Conservation (phyloP, 2,113 vertebrate genomes). For the Pontoporia blainvillei region DNA sequence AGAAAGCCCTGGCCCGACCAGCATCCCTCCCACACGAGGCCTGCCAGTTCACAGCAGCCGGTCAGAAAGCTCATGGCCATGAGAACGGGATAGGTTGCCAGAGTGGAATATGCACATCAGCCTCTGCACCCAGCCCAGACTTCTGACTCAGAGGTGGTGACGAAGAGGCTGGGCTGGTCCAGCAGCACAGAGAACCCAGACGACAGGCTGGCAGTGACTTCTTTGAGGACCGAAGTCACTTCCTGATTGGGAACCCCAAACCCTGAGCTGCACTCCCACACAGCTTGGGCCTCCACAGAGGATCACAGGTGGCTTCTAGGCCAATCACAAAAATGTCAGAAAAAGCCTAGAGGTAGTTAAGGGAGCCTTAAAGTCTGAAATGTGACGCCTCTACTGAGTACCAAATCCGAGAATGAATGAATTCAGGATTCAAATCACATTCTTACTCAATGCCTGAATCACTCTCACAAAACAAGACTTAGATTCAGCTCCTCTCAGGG, state of each 20-base stretch:
- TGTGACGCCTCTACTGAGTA: neutral
- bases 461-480: neutral
- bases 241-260: neutral
- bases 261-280: neutral
- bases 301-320: neutral
- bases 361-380: neutral
- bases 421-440: slow-evolving; percentile 24
- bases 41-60: slow-evolving; percentile 17
- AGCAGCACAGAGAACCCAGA: neutral
- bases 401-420: neutral
- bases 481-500: neutral
- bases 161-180: slow-evolving; percentile 11
- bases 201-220: slow-evolving; percentile 41
- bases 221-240: neutral
- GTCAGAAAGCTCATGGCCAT: neutral
- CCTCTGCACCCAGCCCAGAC: neutral
- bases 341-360: neutral
- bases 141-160: slow-evolving; percentile 49
- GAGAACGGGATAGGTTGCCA: neutral
- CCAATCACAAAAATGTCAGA: neutral
- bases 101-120: neutral
- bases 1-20: neutral
- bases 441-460: slow-evolving; percentile 54
- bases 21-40: neutral
- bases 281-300: neutral